A percentile compares a stretch with the other conserved stretches of the same genome.
Conservation (phyloP, 2,113 vertebrate species). For the Connochaetes taurinus region DNA sequence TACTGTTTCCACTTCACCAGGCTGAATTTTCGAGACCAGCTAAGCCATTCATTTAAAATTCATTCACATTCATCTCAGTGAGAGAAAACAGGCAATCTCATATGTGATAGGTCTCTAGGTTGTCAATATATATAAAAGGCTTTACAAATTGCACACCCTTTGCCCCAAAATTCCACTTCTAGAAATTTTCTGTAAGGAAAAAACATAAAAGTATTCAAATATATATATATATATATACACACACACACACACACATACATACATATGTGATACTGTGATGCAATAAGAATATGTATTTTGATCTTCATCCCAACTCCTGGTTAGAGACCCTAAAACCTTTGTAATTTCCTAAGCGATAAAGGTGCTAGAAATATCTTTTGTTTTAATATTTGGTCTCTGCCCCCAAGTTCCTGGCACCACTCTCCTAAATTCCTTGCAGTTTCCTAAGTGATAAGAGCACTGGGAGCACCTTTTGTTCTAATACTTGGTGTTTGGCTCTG, state of each 20-base stretch:
- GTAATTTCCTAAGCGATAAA: neutral
- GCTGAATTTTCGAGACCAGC: neutral
- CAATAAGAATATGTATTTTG: neutral
- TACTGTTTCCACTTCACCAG: neutral
- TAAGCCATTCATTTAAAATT: neutral
- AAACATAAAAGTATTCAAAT: neutral
- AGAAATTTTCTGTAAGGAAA: neutral
- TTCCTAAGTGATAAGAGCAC: neutral
- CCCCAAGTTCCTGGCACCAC: neutral
- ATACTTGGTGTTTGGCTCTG: neutral
- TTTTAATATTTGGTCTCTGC: neutral
- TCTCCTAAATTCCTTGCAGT: neutral
- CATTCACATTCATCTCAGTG: neutral
- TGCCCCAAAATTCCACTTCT: neutral
- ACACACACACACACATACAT: neutral
- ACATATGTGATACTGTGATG: neutral
- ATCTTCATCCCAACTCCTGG: neutral
- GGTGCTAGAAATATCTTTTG: neutral
- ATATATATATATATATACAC: no score
- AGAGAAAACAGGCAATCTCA: neutral
- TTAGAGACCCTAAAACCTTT: neutral
- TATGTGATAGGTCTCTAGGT: rapidly evolving
- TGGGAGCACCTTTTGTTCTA: neutral
- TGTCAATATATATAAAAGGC: neutral
- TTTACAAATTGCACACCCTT: neutral